Evolutionary conservation across 2,797 vertebrate species (phyloP).

Genomic region (Pangasius larnaudii): DNA sequence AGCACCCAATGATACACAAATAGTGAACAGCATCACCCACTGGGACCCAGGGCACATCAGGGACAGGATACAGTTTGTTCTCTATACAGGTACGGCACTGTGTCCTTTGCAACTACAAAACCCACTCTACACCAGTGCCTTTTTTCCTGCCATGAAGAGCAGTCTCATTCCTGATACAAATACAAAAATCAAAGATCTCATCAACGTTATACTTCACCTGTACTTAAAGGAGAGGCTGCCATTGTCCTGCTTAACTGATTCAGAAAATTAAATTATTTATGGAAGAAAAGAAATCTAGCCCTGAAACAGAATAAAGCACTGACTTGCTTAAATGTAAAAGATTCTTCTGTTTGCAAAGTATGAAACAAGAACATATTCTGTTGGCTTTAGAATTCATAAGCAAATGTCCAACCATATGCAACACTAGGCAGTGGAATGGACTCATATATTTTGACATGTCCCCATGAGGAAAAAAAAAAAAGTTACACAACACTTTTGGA

Average conservation of each 20-base stretch:
- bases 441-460: conserved; percentile 27
- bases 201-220: conserved; percentile 56
- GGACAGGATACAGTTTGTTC: conserved; percentile 87
- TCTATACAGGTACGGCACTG: conserved; percentile 86
- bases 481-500: neutral
- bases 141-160: conserved; percentile 24
- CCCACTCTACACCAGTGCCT: neutral
- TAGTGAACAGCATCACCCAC: conserved; percentile 23
- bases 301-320: conserved; percentile 61
- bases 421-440: conserved; percentile 32
- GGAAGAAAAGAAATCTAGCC: conserved; percentile 57
- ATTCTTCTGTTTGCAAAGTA: conserved; percentile 48
- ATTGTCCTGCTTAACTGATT: conserved; percentile 77
- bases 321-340: conserved; percentile 64
- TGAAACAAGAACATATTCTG: conserved; percentile 38
- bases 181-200: conserved; percentile 47
- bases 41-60: conserved; percentile 76
- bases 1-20: conserved; percentile 83
- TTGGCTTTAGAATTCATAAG: conserved; percentile 55
- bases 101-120: conserved; percentile 9
- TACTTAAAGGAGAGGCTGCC: conserved; percentile 64
- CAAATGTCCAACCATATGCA: conserved; percentile 42
- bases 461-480: conserved; percentile 11
- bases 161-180: conserved; percentile 44
- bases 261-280: conserved; percentile 77